Evolutionary conservation across 2,888 invertebrate genomes (phyloP).

Genomic region (Amaurobius ferox): DNA sequence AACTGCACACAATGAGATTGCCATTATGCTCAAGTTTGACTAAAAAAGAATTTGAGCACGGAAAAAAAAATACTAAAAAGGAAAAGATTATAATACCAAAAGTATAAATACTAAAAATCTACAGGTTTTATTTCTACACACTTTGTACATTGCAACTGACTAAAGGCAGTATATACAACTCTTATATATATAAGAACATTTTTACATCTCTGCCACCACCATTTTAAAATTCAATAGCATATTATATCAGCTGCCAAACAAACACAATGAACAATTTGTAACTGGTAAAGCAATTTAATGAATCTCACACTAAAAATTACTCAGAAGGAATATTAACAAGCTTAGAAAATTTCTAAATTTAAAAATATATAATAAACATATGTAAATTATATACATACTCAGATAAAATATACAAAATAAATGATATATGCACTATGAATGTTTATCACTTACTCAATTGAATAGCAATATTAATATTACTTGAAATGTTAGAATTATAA

Average conservation of each 20-base stretch:
- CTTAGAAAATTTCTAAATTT: too few species aligned
- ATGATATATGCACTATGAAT: too few species aligned
- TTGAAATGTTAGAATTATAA: too few species aligned
- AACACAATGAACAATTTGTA: background rate
- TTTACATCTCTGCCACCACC: constrained; percentile 18
- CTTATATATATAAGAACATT: constrained; percentile 9
- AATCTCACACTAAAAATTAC: too few species aligned
- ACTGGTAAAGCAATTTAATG: too few species aligned
- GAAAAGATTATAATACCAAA: constrained; percentile 53
- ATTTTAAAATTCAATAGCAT: constrained; percentile 6
- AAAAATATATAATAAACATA: background rate
- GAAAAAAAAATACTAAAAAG: constrained; percentile 47
- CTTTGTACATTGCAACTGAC: constrained; percentile 50
- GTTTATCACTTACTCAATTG: too few species aligned
- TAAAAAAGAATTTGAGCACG: constrained; percentile 55
- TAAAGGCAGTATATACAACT: constrained; percentile 45
- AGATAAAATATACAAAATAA: too few species aligned
- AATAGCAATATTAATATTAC: too few species aligned
- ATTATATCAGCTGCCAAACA: constrained; percentile 6
- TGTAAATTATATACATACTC: too few species aligned
- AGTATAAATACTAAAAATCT: constrained; percentile 67
- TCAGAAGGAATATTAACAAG: too few species aligned
- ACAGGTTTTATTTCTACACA: constrained; percentile 26
- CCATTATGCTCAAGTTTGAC: constrained; percentile 53
- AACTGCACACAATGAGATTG: constrained; percentile 59